Base-by-base conservation (phyloP, 2,888 invertebrate species). In the Amorpha juglandis region DNA sequence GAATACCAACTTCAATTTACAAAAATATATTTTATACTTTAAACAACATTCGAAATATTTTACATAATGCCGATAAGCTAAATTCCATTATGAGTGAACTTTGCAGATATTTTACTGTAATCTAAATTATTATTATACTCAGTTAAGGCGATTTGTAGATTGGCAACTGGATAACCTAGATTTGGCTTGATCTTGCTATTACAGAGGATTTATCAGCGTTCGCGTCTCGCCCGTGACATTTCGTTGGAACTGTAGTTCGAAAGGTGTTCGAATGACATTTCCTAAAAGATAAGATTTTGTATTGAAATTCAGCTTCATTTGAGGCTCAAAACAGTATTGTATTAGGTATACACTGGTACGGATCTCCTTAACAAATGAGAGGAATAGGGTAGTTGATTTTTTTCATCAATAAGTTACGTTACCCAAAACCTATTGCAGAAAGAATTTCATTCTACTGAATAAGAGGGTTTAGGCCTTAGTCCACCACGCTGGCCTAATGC, bases 71-170 rank as follows among this genome's bases (percentile, higher is more conserved):
- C 9, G 50, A 50, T 50, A 19, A 50, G 19, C 50, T 19, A 8
- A 19, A 19, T 19, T 11, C 9, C 19, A 50, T 19, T 50, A 50
- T 6, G 19, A 48, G 48, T 19, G 50, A 50, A 50, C 50, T 50
- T 50, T 42, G 42, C 19, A 19, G 19, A 58, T 38, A 58, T 38
- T 58, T 38, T 19, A 12, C n/a, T 19, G 58, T 58, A 58, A 58
- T 58, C 42, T 42, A 58, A 58, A 58, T 42, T 19, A 58, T 58
- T 42, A 42, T 58, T 58, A 19, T 27, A 14, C 53, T 33, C 27
- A n/a, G 53, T 53, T n/a, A 9, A 12, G 38, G 11, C 58, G 38
- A 58, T 58, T 58, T 58, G 42, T 42, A 58, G 42, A 58, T 58
- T 42, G 42, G 42, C 55, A 55, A 16, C 8, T 11, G 38, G 58